Percentiles rank a stretch among this genome's conserved stretches.
These are phyloP conservation scores for Exocentrus adspersus DNA, from an alignment of 2,888 invertebrate genomes.

Conservation along the genomic window DNA sequence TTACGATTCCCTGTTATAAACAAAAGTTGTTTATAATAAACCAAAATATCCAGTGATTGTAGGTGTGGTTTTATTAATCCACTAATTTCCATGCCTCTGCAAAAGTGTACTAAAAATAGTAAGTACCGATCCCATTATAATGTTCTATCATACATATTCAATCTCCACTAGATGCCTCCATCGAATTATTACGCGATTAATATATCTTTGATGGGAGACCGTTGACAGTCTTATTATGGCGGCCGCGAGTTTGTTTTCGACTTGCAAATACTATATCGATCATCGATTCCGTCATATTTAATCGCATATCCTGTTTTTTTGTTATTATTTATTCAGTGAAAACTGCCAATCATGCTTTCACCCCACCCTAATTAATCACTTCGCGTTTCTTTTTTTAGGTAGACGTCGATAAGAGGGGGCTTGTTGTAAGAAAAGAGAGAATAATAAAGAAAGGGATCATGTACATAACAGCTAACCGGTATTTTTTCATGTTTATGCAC, in stretches of 20 bases:
- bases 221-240: conserved; percentile 8
- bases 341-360: conserved; percentile 22
- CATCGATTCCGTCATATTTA: conserved; percentile 20
- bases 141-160: background rate
- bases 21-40: no score
- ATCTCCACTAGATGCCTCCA: background rate
- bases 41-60: no score
- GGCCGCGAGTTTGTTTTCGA: conserved; percentile 1
- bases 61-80: no score
- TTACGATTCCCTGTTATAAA: no score
- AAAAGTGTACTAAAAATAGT: no score
- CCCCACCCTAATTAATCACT: conserved; percentile 29
- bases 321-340: conserved; percentile 25
- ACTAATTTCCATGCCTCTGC: no score
- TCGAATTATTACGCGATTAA: conserved; percentile 8
- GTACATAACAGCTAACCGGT: conserved; percentile 13
- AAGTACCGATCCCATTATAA: no score
- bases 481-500: conserved; percentile 16
- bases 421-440: conserved; percentile 22
- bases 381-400: conserved; percentile 22
- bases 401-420: conserved; percentile 16
- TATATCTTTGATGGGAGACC: conserved; percentile 4
- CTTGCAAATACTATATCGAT: conserved; percentile 18
- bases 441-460: conserved; percentile 1
- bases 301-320: conserved; percentile 16